Evolutionary conservation across 2,797 vertebrate species (phyloP).

Genomic region (Enteromius afrohamiltoni): DNA sequence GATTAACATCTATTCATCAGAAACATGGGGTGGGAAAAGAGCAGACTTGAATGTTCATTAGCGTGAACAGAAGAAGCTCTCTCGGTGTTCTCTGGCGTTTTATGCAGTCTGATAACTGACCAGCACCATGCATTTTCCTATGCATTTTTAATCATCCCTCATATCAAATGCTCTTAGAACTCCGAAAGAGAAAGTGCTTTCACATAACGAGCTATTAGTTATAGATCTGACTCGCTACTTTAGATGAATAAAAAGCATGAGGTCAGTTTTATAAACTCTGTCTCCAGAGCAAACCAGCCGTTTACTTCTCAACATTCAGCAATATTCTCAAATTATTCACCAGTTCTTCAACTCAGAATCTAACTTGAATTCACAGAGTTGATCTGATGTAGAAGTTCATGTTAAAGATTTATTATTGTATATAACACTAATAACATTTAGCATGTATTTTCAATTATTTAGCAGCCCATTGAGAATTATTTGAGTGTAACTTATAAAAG

Average conservation of each 20-base stretch:
- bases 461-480: background rate
- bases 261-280: conserved; percentile 2
- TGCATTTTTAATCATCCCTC: conserved; percentile 49
- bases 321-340: background rate
- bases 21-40: background rate
- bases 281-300: background rate
- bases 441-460: too few relatives aligned
- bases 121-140: conserved; percentile 1
- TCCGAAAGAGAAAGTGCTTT: conserved; percentile 1
- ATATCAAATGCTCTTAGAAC: conserved; percentile 51
- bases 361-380: background rate
- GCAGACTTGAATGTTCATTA: background rate
- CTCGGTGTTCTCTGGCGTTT: background rate
- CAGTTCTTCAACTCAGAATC: background rate
- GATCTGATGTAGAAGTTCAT: background rate
- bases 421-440: too few relatives aligned
- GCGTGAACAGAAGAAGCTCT: background rate
- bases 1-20: background rate
- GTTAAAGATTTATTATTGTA: background rate
- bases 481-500: background rate
- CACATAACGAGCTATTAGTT: conserved; percentile 16
- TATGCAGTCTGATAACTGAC: conserved; percentile 34
- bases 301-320: background rate
- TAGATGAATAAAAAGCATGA: conserved; percentile 15
- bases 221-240: conserved; percentile 36